Evolutionary conservation across 2,888 invertebrate genomes (phyloP), one percentile per base, ranked within the genome.

Genomic region (Exocentrus adspersus): DNA sequence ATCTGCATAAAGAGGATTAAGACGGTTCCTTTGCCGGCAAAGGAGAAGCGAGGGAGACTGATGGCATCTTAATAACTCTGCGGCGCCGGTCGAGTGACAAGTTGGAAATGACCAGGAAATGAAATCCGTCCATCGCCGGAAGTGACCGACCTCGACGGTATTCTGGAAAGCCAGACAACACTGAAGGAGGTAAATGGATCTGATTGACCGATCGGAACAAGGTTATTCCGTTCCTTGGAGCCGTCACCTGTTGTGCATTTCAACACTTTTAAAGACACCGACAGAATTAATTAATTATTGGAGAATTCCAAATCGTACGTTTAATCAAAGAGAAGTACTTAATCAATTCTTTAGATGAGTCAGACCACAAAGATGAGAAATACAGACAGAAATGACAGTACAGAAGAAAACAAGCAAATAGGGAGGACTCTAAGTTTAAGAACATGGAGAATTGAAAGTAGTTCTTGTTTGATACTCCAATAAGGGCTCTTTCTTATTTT

Each of bases 101-200:
- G 60, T 68, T 73, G 74, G 73, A 76, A 75, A 75, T 76, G 75
- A 73, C 74, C 76, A 75, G 77, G 76, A 78, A 77, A 77, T 77
- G 69, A 74, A 74, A 74, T 76, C 75, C 75, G 75, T 75, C 73
- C 71, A 71, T 70, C 75, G 72, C 54, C 54, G 54, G 45, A 57
- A 46, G 20, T 17, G 24, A 17, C 46, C 42, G 19, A 32, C 5
- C 32, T 32, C 37, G 42, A 30, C 30, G 30, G 45, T 57, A 54
- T 32, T 46, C 57, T 12, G 32, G 28, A 43, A 42, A n/a, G 57
- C 43, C 54, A 10, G 16, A 54, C 24, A 43, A 45, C 28, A 43
- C 28, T 43, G 28, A 54, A 30, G 43, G 24, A 53, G 53, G 53
- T 53, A 53, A 53, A 53, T 21, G 21, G 53, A 7, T 20, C n/a